phyloP scores from a whole-genome alignment of 1,140 invertebrate species.

The Araneus ventricosus region DNA sequence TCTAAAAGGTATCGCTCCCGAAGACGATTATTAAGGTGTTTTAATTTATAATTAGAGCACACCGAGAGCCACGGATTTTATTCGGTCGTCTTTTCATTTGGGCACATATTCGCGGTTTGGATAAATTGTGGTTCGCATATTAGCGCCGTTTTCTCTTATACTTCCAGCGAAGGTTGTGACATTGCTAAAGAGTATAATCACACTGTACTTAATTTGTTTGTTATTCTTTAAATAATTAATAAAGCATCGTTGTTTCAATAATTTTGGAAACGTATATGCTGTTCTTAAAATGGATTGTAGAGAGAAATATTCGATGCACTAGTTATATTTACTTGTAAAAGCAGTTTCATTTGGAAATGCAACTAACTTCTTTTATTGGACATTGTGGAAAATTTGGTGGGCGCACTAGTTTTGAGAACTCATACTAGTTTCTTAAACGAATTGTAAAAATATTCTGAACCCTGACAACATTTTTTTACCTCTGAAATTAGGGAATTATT shows the following conservation, averaged over 20 bases:
- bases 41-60: constrained; percentile 67
- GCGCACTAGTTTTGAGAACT: no score
- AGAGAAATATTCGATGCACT: no score
- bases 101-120: constrained; percentile 7
- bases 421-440: no score
- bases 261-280: no score
- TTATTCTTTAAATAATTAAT: neutral
- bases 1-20: constrained; percentile 47
- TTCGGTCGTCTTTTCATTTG: constrained; percentile 67
- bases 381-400: no score
- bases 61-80: neutral
- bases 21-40: constrained; percentile 48
- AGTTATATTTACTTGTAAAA: no score
- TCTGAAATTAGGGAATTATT: no score
- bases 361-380: no score
- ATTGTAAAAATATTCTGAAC: no score
- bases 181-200: neutral
- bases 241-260: neutral
- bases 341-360: no score
- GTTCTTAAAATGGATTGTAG: no score
- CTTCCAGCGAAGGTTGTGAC: neutral
- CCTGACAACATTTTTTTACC: no score
- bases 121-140: neutral
- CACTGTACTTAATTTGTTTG: neutral
- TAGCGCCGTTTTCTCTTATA: neutral